These are phyloP conservation scores for Himalopsyche kuldschensis DNA, from an alignment of 2,888 invertebrate genomes.

Conservation along the genomic window DNA sequence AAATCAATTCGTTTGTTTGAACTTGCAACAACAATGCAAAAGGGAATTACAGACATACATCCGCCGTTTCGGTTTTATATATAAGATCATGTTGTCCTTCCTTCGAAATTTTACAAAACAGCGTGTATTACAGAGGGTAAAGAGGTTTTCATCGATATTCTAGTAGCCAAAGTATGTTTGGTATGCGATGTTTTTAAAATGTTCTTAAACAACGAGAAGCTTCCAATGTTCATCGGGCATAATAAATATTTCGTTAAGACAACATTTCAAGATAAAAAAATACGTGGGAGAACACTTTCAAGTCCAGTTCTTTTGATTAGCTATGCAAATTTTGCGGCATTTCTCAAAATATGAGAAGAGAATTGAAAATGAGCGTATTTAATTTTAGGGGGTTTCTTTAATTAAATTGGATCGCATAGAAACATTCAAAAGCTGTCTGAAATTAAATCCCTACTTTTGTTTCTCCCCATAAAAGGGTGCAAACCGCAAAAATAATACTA, in stretches of 20 bases:
- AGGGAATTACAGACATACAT: no score
- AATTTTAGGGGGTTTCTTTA: not conserved
- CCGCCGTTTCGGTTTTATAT: no score
- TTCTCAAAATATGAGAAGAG: not conserved
- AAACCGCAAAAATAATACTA: slow-evolving; percentile 2
- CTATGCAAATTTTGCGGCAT: not conserved
- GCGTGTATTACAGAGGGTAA: no score
- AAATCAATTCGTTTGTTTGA: no score
- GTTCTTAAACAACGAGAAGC: no score
- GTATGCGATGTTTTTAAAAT: no score
- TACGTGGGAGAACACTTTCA: not conserved
- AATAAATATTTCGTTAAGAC: not conserved
- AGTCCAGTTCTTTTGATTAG: not conserved
- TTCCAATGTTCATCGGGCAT: not conserved
- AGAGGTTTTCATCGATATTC: no score
- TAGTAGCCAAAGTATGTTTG: no score
- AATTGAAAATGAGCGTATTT: not conserved
- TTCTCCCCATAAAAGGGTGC: not conserved
- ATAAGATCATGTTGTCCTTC: no score
- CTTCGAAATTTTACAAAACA: no score
- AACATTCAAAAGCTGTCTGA: not conserved
- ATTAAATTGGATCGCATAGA: not conserved
- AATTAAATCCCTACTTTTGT: not conserved
- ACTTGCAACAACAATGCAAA: no score
- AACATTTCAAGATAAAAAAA: not conserved